These are phyloP conservation scores for Ageneiosus marmoratus DNA, from an alignment of 2,113 vertebrate species.

Conservation along the genomic window DNA sequence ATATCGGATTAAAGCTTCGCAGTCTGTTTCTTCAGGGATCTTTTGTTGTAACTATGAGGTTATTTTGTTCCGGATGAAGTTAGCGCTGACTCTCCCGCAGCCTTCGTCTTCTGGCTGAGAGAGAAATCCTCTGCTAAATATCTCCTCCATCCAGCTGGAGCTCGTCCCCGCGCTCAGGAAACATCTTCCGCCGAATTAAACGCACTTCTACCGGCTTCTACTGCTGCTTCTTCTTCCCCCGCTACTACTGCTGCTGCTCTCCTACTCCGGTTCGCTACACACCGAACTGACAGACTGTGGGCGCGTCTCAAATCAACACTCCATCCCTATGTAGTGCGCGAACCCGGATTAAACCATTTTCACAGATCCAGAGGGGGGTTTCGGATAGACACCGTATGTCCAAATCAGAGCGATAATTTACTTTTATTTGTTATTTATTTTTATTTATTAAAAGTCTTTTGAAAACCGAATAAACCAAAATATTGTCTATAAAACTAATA, in stretches of 20 bases:
- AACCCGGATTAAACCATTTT: neutral
- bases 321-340: neutral
- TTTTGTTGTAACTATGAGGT: neutral
- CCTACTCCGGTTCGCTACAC: neutral
- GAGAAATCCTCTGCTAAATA: neutral
- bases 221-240: neutral
- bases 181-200: neutral
- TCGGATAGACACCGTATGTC: neutral
- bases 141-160: constrained; percentile 4
- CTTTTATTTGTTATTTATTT: too few relatives aligned
- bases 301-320: constrained; percentile 4
- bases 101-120: neutral
- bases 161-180: neutral
- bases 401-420: too few relatives aligned
- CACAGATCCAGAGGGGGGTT: neutral
- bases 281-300: neutral
- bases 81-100: neutral
- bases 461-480: too few relatives aligned
- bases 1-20: neutral
- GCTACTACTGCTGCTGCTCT: neutral
- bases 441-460: too few relatives aligned
- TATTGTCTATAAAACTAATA: too few relatives aligned
- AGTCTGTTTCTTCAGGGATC: neutral
- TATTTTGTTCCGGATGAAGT: neutral
- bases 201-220: neutral